Evolutionary conservation across 1,140 invertebrate genomes (phyloP).

Genomic region (silkworm (Bombyx mori)): ASM3026992v2 NC_085134.1:3210501-3211000

Average conservation of each 20-base stretch:
- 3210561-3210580: no score
- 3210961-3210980: slow-evolving; percentile 13
- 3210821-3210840: slow-evolving; percentile 1
- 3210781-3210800: slow-evolving; percentile 42
- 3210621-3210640: slow-evolving; percentile 6
- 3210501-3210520: no score
- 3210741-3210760: slow-evolving; percentile 43
- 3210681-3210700: slow-evolving; percentile 43
- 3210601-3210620: no score
- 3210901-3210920: slow-evolving; percentile 29
- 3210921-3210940: slow-evolving; percentile 29
- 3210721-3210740: slow-evolving; percentile 39
- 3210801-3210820: slow-evolving; percentile 14
- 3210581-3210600: no score
- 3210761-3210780: slow-evolving; percentile 49
- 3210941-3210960: slow-evolving; percentile 19
- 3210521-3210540: no score
- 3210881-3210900: slow-evolving; percentile 29
- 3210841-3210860: slow-evolving; percentile 25
- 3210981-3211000: slow-evolving; percentile 7
- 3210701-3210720: slow-evolving; percentile 36
- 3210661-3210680: slow-evolving; percentile 45
- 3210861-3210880: slow-evolving; percentile 18
- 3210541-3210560: no score
- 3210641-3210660: slow-evolving; percentile 40